Conservation (phyloP, 2,797 vertebrate species). For the Cuculus canorus region DNA sequence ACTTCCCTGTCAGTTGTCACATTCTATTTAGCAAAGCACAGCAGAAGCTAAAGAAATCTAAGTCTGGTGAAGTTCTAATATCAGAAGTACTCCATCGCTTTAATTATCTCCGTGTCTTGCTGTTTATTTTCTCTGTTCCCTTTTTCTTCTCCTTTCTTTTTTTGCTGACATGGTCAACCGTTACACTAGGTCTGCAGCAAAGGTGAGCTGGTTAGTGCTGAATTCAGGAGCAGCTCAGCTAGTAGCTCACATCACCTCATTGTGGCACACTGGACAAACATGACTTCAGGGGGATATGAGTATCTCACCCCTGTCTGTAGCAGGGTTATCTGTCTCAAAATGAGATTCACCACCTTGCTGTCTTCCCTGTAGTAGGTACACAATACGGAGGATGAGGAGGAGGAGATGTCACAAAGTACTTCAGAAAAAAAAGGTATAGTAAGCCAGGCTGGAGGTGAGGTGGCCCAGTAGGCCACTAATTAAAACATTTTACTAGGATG, state of each 20-base stretch:
- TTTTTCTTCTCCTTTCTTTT: not conserved
- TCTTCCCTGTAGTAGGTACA: not conserved
- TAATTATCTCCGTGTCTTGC: not conserved
- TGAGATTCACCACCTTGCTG: not conserved
- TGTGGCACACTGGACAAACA: not conserved
- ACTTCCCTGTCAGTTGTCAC: not conserved
- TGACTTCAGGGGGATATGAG: not conserved
- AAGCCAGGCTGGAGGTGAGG: not conserved
- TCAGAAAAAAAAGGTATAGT: not conserved
- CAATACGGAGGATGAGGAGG: fast-evolving
- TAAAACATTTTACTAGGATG: not conserved
- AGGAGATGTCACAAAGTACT: not conserved
- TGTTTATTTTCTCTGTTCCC: not conserved
- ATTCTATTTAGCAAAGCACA: constrained; percentile 8
- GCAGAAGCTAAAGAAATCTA: not conserved
- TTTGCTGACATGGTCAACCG: not conserved
- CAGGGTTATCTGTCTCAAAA: not conserved
- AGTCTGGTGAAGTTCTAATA: not conserved
- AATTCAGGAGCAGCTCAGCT: not conserved
- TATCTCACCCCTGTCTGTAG: not conserved
- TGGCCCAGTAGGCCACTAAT: not conserved
- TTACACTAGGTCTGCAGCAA: not conserved
- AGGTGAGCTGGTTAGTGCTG: not conserved
- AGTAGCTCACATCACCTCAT: not conserved
- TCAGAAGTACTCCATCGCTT: not conserved